Evolutionary conservation across 2,888 invertebrate genomes (phyloP), one percentile per base, ranked within the genome.

Genomic region (Macroteleia sp.): DNA sequence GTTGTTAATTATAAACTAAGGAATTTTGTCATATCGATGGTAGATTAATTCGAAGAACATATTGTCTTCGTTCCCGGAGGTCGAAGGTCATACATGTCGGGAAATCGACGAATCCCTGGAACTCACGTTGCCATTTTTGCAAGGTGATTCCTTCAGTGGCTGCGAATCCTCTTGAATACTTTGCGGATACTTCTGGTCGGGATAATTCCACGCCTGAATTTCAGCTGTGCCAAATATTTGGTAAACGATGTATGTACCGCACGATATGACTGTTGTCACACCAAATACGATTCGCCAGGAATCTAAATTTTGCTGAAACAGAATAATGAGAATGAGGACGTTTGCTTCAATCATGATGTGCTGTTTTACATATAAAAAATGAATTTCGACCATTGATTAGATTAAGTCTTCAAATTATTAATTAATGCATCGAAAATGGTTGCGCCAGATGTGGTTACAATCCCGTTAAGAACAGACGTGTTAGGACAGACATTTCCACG

Each of bases 141-240:
- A 73, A 0, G 87, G 85, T 2, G 87, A 87, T 1, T 88, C 87
- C 44, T 89, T 90, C 17, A 91, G 77, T 0, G 90, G 90, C 25
- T 89, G 87, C 2, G 87, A 87, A 50, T 91, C 90, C 22, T 91
- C 90, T 50, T 84, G 84, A 20, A 85, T 83, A 10, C 87, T 87
- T 59, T 85, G 86, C 0, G 87, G 85, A 70, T 87, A 88, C 54
- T 91, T 91, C 77, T 90, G 87, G 57, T 92, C 90, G 0, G 91
- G 88, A 85, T 93, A 92, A 83, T 93, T 93, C 93, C 93, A 93
- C 3, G 92, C 82, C 81, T 93, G 93, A 67, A 94, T 79, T 42
- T 95, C 94, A 19, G 93, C 94, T 0, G 95, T 94, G 3, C 95
- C 95, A 88, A 93, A 95, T 42, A 94, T 91, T 90, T 95, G 95